Percentiles rank a stretch among this genome's conserved stretches.
Evolutionary conservation across 2,113 vertebrate species (phyloP).

Genomic region (Ophthalmolycus amberensis): DNA sequence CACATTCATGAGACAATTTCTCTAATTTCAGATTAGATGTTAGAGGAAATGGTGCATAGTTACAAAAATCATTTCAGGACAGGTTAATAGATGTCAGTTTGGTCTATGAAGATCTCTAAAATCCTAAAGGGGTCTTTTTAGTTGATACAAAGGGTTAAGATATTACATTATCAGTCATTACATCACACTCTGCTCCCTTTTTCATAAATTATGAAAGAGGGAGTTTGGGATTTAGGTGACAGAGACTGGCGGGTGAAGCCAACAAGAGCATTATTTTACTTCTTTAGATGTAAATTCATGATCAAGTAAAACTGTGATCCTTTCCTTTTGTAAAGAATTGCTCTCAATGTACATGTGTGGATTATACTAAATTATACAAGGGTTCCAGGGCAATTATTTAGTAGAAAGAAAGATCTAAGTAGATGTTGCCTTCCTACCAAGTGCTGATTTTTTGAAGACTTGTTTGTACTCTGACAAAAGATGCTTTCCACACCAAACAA

Average conservation of each 20-base stretch:
- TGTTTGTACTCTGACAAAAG: background rate
- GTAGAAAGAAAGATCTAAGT: background rate
- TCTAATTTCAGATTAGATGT: no score
- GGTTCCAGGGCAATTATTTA: background rate
- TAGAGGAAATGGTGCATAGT: no score
- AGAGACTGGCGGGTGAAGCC: background rate
- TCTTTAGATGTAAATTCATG: no score
- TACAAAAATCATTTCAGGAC: no score
- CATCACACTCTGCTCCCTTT: slow-evolving; percentile 22
- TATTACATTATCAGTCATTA: slow-evolving; percentile 10
- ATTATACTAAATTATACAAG: background rate
- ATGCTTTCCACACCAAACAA: background rate
- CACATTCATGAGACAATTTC: no score
- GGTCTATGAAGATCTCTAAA: no score
- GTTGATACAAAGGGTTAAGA: background rate
- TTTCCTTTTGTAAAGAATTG: background rate
- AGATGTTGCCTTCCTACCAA: background rate
- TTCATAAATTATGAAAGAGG: slow-evolving; percentile 33
- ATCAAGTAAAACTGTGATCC: no score
- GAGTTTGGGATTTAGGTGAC: slow-evolving; percentile 22
- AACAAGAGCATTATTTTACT: background rate
- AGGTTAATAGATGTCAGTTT: no score
- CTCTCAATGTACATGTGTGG: background rate
- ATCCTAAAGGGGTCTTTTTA: no score
- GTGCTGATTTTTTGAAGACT: background rate